Evolutionary conservation across 2,797 vertebrate species (phyloP), one percentile per base, ranked within the genome.

Genomic region (Allobates femoralis): DNA sequence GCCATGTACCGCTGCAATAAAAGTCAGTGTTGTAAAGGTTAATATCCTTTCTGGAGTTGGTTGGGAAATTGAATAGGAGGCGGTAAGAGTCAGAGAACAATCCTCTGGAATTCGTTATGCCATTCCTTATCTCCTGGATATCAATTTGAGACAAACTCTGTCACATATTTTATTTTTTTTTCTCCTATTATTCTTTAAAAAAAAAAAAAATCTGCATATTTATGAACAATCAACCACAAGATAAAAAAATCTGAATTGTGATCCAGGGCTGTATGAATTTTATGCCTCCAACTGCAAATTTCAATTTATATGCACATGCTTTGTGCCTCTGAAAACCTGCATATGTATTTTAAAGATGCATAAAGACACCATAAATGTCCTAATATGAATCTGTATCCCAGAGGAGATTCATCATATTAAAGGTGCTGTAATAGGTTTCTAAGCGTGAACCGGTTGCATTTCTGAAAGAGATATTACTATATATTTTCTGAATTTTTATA

Each of bases 241-340:
- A 18, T 30, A 37, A 80, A 32, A 81, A 81, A 67, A 14, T 0
- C n/a, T 41, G 60, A 77, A 82, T 66, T 23, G n/a, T 19, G 46
- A 50, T 78, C 46, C 23, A 8, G 7, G 46, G 51, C 53, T 64
- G 41, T 84, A 84, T 84, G 77, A 85, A 76, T 88, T 56, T 30
- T 66, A 75, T 74, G 86, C 76, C 81, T 64, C 56, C 19, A 26
- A 84, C 60, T 84, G 78, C 56, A 84, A 85, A 84, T 88, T 88
- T 84, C 69, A 80, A 88, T 88, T 85, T 84, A 87, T 84, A 87
- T 87, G 86, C 81, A 87, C 81, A 79, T 74, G 56, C 75, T 85
- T 60, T 85, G 26, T 75, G 85, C 69, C 74, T 76, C 77, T 50
- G 77, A 80, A 76, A 66, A 66, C 10, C 67, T 80, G 82, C 82